Evolutionary conservation across 2,888 invertebrate species (phyloP).

Genomic region (Drosophila phalerata): DNA sequence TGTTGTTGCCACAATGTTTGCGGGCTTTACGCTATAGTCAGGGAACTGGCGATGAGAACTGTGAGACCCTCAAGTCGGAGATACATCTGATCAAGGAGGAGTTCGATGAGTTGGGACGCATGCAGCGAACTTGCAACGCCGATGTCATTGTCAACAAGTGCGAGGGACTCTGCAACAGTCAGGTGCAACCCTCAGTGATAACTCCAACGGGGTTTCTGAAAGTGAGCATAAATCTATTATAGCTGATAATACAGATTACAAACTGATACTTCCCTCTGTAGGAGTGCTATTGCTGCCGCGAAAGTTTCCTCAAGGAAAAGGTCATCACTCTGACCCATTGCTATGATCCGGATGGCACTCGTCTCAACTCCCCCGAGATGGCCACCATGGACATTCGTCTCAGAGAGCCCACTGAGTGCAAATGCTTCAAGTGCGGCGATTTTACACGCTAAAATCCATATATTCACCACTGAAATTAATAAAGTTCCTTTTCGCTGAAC

Average conservation of each 20-base stretch:
- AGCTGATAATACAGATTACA: background rate
- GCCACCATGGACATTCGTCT: constrained; percentile 93
- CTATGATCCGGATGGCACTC: constrained; percentile 94
- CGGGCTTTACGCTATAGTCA: constrained; percentile 79
- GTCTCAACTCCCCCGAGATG: constrained; percentile 89
- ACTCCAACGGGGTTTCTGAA: constrained; percentile 95
- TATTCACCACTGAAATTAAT: constrained; percentile 16
- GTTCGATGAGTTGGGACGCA: constrained; percentile 93
- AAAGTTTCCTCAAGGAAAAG: constrained; percentile 93
- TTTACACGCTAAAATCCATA: constrained; percentile 88
- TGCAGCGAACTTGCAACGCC: constrained; percentile 94
- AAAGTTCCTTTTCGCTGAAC: constrained; percentile 26
- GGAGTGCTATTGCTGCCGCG: constrained; percentile 97
- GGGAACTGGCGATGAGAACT: constrained; percentile 89
- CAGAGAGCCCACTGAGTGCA: constrained; percentile 95
- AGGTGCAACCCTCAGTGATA: constrained; percentile 95
- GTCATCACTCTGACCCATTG: constrained; percentile 93
- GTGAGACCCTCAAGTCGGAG: constrained; percentile 94
- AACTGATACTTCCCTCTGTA: constrained; percentile 27
- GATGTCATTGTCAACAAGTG: constrained; percentile 96
- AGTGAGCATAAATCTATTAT: constrained; percentile 60
- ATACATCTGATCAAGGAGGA: constrained; percentile 97
- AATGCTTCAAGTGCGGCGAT: constrained; percentile 95
- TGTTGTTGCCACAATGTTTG: constrained; percentile 54
- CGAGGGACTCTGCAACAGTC: constrained; percentile 96